These are phyloP conservation scores for Pimephales promelas DNA, from an alignment of 2,113 vertebrate species.

Conservation along the genomic window DNA sequence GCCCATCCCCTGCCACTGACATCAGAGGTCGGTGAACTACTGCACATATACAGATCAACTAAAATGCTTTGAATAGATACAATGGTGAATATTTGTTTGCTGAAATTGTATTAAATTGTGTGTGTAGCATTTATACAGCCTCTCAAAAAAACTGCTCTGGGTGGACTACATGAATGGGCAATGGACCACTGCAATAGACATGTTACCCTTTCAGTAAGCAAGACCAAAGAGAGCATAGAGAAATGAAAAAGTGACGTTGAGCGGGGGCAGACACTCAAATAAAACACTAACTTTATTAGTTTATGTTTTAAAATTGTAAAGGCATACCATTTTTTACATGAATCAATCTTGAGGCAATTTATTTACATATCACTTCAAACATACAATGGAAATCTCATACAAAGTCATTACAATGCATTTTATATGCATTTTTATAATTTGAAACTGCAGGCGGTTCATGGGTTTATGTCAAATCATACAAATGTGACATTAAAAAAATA, in stretches of 20 bases:
- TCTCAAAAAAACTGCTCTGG: too few relatives aligned
- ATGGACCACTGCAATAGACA: conserved; percentile 47
- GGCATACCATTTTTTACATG: too few relatives aligned
- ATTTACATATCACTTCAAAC: conserved; percentile 2
- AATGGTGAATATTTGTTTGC: conserved; percentile 10
- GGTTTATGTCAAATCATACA: too few relatives aligned
- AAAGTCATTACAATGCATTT: background rate
- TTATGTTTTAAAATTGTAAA: too few relatives aligned
- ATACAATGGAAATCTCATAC: background rate
- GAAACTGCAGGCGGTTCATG: too few relatives aligned
- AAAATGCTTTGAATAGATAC: background rate
- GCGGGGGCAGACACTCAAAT: background rate
- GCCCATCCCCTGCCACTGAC: conserved; percentile 51
- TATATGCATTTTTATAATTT: background rate
- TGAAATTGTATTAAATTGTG: conserved; percentile 4
- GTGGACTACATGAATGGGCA: conserved; percentile 28
- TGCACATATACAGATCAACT: background rate
- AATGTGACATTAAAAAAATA: too few relatives aligned
- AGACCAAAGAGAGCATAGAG: background rate
- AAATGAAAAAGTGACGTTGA: conserved; percentile 32
- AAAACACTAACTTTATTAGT: too few relatives aligned
- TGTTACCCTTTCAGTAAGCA: conserved; percentile 56
- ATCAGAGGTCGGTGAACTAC: background rate
- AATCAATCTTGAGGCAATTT: too few relatives aligned
- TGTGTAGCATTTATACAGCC: background rate